A percentile compares a stretch with the other conserved stretches of the same genome.
Conservation (phyloP, 2,113 vertebrate genomes). For the Megaptera novaeangliae region DNA sequence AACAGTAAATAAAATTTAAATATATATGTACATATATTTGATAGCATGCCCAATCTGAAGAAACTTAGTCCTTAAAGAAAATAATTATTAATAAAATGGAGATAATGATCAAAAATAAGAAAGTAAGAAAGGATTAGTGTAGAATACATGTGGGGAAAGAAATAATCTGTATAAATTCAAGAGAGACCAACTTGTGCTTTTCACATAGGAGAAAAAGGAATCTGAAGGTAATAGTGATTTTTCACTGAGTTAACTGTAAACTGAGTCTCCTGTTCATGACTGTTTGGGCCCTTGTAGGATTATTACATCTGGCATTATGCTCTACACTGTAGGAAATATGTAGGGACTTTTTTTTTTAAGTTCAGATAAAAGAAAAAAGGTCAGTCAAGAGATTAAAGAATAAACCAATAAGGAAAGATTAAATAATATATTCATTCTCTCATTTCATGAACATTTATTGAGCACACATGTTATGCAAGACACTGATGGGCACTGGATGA, state of each 20-base stretch:
- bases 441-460: background rate
- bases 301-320: background rate
- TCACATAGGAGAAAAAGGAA: background rate
- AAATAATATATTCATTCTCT: background rate
- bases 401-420: background rate
- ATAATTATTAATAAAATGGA: background rate
- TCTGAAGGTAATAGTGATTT: background rate
- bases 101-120: conserved; percentile 1
- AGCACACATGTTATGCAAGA: background rate
- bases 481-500: background rate
- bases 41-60: background rate
- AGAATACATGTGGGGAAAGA: background rate
- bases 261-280: background rate
- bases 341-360: background rate
- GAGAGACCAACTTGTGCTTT: background rate
- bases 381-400: background rate
- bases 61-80: background rate
- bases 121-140: background rate
- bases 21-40: background rate
- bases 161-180: background rate
- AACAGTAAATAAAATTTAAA: background rate
- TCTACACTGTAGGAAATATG: background rate
- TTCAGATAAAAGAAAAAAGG: background rate
- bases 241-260: background rate
- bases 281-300: background rate